A percentile compares a stretch with the other conserved stretches of the same genome.
Conservation (phyloP, 2,113 vertebrate genomes). For the Podocnemis expansa region DNA sequence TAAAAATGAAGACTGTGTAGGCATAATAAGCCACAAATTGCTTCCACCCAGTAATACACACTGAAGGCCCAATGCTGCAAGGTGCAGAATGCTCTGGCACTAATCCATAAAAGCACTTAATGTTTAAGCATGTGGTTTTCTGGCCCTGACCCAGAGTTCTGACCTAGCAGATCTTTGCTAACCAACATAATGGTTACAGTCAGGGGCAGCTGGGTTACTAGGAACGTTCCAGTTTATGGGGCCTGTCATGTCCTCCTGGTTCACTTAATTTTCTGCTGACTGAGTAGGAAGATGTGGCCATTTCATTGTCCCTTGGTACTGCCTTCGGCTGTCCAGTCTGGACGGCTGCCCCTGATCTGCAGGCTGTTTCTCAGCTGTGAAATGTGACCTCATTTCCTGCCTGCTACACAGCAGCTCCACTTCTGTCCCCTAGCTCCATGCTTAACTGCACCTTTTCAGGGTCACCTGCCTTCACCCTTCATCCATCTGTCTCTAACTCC, state of each 20-base stretch:
- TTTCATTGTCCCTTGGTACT: not conserved
- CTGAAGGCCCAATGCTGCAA: not conserved
- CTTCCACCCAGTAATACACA: not conserved
- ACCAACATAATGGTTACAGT: not conserved
- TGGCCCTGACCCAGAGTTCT: not conserved
- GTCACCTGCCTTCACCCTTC: not conserved
- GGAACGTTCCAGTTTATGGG: not conserved
- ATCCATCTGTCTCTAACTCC: not conserved
- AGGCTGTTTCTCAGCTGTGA: not conserved
- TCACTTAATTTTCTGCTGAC: not conserved
- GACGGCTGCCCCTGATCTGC: not conserved
- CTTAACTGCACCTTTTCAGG: not conserved
- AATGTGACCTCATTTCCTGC: not conserved
- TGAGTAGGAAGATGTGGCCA: not conserved
- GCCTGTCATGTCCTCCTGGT: not conserved
- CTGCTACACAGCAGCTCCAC: not conserved
- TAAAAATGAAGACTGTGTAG: not conserved
- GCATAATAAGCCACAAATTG: not conserved
- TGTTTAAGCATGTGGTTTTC: not conserved
- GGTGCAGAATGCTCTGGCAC: not conserved
- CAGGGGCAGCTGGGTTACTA: not conserved
- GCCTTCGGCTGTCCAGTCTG: no score
- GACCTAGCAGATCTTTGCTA: not conserved
- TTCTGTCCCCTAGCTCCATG: not conserved
- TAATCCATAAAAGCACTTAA: not conserved